phyloP scores from a whole-genome alignment of 2,797 vertebrate genomes.

The Rhynchotus rufescens region DNA sequence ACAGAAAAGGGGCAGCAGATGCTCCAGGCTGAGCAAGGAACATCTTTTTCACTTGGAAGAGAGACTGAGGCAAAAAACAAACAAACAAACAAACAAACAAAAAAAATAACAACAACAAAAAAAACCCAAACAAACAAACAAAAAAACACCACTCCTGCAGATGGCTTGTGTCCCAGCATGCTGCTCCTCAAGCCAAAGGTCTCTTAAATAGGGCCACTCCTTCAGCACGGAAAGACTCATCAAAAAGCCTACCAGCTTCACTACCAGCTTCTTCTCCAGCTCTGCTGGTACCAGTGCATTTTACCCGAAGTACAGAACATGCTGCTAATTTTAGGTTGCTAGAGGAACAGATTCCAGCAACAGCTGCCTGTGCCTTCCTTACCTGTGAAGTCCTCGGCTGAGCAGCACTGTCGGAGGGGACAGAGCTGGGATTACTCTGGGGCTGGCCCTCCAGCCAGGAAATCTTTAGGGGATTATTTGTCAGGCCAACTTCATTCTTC shows the following conservation, averaged over 20 bases:
- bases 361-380: conserved; percentile 2
- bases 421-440: not conserved
- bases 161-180: not conserved
- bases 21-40: not conserved
- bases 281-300: not conserved
- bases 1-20: not conserved
- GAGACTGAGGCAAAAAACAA: not conserved
- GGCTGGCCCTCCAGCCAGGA: conserved; percentile 93
- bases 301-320: not conserved
- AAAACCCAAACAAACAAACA: too few relatives aligned
- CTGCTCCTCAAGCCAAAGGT: not conserved
- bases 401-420: conserved; percentile 24
- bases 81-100: too few relatives aligned
- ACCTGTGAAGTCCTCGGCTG: conserved; percentile 83
- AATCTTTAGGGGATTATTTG: conserved; percentile 91
- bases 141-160: not conserved
- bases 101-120: too few relatives aligned
- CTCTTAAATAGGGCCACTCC: not conserved
- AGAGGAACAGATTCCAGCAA: not conserved
- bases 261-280: not conserved
- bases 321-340: not conserved
- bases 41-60: not conserved
- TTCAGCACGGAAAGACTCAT: not conserved
- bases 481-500: conserved; percentile 91
- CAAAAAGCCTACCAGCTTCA: not conserved